These are phyloP conservation scores for Odontomyia ornata DNA, from an alignment of 2,888 invertebrate genomes.

Conservation along the genomic window DNA sequence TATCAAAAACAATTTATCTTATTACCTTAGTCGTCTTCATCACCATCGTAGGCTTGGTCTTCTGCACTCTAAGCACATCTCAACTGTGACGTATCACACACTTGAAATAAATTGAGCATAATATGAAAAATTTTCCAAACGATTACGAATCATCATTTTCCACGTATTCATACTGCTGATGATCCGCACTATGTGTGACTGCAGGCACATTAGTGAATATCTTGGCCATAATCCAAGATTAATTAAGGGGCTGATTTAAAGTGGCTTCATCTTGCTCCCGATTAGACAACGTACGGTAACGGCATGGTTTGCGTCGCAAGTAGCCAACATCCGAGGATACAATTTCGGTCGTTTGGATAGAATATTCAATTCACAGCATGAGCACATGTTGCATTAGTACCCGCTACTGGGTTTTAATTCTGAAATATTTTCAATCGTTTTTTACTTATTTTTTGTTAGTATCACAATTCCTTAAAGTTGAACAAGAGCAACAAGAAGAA, in stretches of 20 bases:
- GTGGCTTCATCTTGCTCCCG: constrained; percentile 32
- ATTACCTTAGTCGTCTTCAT: constrained; percentile 16
- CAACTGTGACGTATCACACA: constrained; percentile 20
- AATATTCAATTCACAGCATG: constrained; percentile 32
- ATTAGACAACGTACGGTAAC: constrained; percentile 12
- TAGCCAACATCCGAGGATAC: constrained; percentile 11
- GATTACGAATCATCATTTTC: constrained; percentile 48
- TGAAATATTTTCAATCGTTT: constrained; percentile 13
- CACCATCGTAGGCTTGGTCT: not conserved
- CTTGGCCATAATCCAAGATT: constrained; percentile 50
- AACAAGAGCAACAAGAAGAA: not conserved
- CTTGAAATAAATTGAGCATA: constrained; percentile 42
- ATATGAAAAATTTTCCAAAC: constrained; percentile 45
- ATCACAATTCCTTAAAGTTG: not conserved
- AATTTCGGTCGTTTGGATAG: constrained; percentile 16
- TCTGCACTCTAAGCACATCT: constrained; percentile 8
- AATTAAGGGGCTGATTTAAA: constrained; percentile 47
- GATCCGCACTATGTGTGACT: constrained; percentile 22
- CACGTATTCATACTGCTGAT: constrained; percentile 37
- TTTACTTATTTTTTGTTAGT: not conserved
- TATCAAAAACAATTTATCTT: constrained; percentile 33
- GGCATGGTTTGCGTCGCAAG: constrained; percentile 23
- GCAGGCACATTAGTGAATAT: constrained; percentile 24
- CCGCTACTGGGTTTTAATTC: constrained; percentile 31
- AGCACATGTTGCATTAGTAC: constrained; percentile 18